A percentile compares a stretch with the other conserved stretches of the same genome.
Evolutionary conservation across 2,797 vertebrate genomes (phyloP).

Genomic region (Rhinogobio ventralis): DNA sequence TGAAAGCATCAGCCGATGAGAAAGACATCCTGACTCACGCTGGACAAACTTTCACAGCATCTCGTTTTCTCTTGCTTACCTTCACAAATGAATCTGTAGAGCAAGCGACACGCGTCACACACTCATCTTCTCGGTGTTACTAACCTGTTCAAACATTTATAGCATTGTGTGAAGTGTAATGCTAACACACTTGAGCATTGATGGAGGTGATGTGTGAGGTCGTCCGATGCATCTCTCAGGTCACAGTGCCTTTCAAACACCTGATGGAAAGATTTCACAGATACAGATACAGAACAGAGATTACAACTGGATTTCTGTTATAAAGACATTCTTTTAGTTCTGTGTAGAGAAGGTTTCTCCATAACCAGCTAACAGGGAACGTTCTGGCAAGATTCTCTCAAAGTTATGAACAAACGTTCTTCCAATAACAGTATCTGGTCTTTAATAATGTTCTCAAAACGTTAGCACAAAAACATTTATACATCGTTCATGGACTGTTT

Average conservation of each 20-base stretch:
- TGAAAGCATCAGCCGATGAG: neutral
- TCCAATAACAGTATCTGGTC: neutral
- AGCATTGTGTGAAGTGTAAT: constrained; percentile 39
- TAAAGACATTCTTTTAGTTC: neutral
- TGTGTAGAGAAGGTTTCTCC: neutral
- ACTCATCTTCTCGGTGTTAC: neutral
- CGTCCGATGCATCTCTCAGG: neutral
- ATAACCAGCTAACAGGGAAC: neutral
- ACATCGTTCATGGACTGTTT: neutral
- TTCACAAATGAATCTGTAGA: constrained; percentile 11
- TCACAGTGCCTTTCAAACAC: constrained; percentile 52
- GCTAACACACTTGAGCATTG: constrained; percentile 67
- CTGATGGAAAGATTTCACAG: constrained; percentile 2
- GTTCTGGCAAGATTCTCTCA: too few relatives aligned
- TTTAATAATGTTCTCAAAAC: neutral
- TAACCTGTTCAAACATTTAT: constrained; percentile 32
- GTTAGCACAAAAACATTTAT: neutral
- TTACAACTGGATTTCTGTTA: neutral
- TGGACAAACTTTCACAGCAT: neutral
- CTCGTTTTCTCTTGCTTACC: constrained; percentile 15
- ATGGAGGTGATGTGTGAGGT: constrained; percentile 67
- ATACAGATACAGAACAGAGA: neutral
- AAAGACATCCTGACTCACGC: neutral
- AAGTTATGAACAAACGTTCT: neutral
- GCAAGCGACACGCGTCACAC: neutral